These are phyloP conservation scores for Sesamia nonagrioides DNA, from an alignment of 1,140 invertebrate species.

Conservation along the genomic window DNA sequence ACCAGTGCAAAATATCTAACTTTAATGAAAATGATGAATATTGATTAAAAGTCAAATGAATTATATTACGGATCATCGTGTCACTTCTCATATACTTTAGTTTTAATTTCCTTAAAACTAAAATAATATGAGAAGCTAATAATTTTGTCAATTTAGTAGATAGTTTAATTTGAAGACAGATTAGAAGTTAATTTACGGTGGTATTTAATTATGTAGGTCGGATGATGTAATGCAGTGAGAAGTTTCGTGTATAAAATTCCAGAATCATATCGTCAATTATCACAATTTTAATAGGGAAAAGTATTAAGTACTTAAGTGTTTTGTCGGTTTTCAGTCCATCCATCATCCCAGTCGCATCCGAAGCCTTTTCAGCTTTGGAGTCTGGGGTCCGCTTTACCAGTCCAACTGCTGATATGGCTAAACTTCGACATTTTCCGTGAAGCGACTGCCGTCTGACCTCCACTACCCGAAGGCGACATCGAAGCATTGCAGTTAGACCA, in stretches of 20 bases:
- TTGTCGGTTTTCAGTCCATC: no score
- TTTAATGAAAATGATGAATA: background rate
- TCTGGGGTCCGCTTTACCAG: no score
- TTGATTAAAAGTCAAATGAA: background rate
- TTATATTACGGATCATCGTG: background rate
- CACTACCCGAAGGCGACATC: no score
- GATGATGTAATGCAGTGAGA: background rate
- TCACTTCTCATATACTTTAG: background rate
- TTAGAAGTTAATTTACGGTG: background rate
- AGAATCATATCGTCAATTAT: background rate
- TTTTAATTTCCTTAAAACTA: background rate
- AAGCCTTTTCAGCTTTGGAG: no score
- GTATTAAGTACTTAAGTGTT: no score
- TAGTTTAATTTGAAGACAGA: slow-evolving; percentile 9
- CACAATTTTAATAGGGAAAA: no score
- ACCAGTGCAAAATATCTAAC: background rate
- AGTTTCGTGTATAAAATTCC: background rate
- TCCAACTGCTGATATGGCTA: no score
- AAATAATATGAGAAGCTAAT: no score
- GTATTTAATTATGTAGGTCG: background rate
- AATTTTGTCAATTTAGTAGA: slow-evolving; percentile 2
- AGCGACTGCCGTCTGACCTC: no score
- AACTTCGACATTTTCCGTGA: no score
- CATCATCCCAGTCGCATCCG: no score
- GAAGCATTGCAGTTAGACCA: no score